Evolutionary conservation across 2,797 vertebrate genomes (phyloP).

Genomic region (Anguilla obscura): DNA sequence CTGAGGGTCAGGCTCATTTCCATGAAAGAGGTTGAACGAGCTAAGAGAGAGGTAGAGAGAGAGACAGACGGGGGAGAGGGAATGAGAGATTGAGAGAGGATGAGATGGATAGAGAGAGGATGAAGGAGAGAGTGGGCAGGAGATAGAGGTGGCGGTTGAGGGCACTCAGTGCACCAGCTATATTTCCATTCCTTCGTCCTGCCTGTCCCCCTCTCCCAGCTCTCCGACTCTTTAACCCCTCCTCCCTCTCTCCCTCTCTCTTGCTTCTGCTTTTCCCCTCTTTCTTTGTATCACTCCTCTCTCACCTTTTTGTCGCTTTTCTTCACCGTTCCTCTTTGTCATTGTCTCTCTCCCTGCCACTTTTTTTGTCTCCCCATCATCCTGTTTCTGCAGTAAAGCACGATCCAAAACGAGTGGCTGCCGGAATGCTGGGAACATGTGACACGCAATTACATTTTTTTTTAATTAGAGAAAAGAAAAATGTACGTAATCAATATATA

Average conservation of each 20-base stretch:
- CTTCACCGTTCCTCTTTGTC: not conserved
- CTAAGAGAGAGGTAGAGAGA: not conserved
- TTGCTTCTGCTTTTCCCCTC: not conserved
- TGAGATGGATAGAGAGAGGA: not conserved
- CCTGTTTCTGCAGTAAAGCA: not conserved
- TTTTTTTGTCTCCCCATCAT: not conserved
- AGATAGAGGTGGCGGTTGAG: not conserved
- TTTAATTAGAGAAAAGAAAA: not conserved
- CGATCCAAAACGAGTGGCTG: not conserved
- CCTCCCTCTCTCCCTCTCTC: not conserved
- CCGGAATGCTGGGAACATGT: not conserved
- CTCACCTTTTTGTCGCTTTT: not conserved
- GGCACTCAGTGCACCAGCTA: not conserved
- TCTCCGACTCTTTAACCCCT: not conserved
- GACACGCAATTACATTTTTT: not conserved
- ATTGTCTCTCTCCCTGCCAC: not conserved
- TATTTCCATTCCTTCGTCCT: not conserved
- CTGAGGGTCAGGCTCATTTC: conserved; percentile 49
- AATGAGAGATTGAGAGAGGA: conserved; percentile 11
- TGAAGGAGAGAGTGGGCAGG: not conserved
- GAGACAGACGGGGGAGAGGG: conserved; percentile 26
- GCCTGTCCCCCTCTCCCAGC: not conserved
- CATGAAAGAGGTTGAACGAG: conserved; percentile 51
- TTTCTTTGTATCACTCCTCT: not conserved
- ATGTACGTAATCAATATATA: not conserved